These are phyloP conservation scores for Hystrix cristata DNA, from an alignment of 2,113 vertebrate genomes.

Conservation along the genomic window DNA sequence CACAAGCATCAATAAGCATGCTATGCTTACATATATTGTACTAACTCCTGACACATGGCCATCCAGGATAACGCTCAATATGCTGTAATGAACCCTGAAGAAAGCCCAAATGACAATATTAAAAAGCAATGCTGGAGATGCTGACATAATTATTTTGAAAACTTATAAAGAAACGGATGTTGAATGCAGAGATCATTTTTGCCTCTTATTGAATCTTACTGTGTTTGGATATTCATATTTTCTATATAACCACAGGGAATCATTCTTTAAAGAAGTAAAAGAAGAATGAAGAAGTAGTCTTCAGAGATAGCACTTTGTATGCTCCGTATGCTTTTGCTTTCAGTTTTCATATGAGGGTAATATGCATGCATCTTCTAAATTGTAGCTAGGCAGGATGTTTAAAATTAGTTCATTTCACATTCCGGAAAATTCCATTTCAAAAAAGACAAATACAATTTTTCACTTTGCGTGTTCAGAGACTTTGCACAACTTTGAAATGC, in stretches of 20 bases:
- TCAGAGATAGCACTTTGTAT: conserved; percentile 5
- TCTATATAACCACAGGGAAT: conserved; percentile 63
- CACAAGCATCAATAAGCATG: not conserved
- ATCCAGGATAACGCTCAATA: not conserved
- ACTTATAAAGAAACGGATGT: conserved; percentile 3
- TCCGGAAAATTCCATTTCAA: conserved; percentile 11
- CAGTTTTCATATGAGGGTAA: conserved; percentile 49
- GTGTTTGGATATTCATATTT: conserved; percentile 62
- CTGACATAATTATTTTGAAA: conserved; percentile 45
- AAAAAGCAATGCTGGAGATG: not conserved
- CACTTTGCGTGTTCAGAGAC: not conserved
- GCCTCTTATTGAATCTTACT: conserved; percentile 1
- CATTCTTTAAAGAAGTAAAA: conserved; percentile 22
- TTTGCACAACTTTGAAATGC: conserved; percentile 41
- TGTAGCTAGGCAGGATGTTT: not conserved
- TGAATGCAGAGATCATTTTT: conserved; percentile 28
- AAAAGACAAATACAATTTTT: not conserved
- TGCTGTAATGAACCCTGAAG: not conserved
- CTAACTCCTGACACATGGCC: not conserved
- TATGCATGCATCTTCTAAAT: conserved; percentile 61
- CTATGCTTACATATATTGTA: not conserved
- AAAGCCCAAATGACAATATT: not conserved
- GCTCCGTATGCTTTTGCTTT: conserved; percentile 41
- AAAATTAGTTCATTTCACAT: conserved; percentile 57
- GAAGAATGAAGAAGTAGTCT: conserved; percentile 37